Percentiles rank a stretch among this genome's conserved stretches.
phyloP scores from a whole-genome alignment of 2,797 vertebrate species.

The Pteronotus mesoamericanus region DNA sequence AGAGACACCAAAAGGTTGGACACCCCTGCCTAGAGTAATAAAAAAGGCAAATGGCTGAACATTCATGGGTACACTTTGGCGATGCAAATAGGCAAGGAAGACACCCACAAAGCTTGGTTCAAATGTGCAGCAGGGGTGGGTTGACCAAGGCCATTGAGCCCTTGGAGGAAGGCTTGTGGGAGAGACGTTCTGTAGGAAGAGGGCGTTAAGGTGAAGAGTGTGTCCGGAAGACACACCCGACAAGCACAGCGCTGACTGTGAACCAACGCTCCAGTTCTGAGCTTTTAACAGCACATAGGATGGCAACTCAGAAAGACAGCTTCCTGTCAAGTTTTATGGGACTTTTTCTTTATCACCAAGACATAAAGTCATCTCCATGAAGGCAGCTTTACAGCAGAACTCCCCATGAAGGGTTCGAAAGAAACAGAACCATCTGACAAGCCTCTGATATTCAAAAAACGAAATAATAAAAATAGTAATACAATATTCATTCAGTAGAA shows the following conservation, averaged over 20 bases:
- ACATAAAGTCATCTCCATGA: slow-evolving; percentile 24
- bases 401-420: slow-evolving; percentile 32
- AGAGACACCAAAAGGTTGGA: too few species aligned
- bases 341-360: slow-evolving; percentile 30
- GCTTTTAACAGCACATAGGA: not conserved
- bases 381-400: slow-evolving; percentile 15
- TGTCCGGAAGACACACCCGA: not conserved
- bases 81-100: not conserved
- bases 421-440: slow-evolving; percentile 22
- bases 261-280: not conserved
- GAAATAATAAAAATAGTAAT: not conserved
- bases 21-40: not conserved
- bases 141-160: fast-evolving
- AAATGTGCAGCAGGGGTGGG: not conserved
- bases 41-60: not conserved
- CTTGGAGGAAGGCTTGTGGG: not conserved
- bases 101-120: not conserved
- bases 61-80: not conserved
- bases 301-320: not conserved
- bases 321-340: slow-evolving; percentile 27
- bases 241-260: not conserved
- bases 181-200: not conserved
- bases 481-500: slow-evolving; percentile 16
- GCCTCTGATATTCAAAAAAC: not conserved
- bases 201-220: not conserved